Evolutionary conservation across 2,113 vertebrate species (phyloP), one percentile per base, ranked within the genome.

Genomic region (Gymnogyps californianus): DNA sequence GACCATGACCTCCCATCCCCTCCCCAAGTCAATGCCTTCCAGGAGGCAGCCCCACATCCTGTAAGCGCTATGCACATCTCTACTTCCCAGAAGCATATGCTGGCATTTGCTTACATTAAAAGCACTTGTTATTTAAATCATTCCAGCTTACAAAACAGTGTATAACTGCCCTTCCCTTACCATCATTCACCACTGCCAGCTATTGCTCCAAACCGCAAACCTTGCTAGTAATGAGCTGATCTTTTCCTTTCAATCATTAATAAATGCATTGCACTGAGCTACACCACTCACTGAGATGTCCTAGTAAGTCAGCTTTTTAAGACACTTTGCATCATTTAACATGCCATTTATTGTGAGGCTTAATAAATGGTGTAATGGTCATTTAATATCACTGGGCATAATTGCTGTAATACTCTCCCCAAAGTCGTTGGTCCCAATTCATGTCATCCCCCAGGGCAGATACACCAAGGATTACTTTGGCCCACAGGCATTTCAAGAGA

Each of bases 31-130:
- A 13, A 52, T 69, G 65, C 67, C 77, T 94, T 95, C 47, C 89
- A 95, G 91, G 47, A 95, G 87, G 69, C 77, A 96, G 89, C 47
- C 21, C 57, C 77, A 61, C 44, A 69, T 94, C 81, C 93, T 93
- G 77, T 40, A 91, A 93, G 77, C 4, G 3, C 57, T 51, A 20
- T 10, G 18, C 65, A 61, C 83, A 38, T 9, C 69, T 78, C 70
- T n/a, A 12, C 74, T 94, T 94, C 74, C 61, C 81, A 92, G 65
- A 83, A 72, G 31, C 49, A 59, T 29, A 20, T 1, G 10, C 10
- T 86, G 29, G 42, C 38, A 52, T 44, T 78, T 64, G 64, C 71
- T 46, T 62, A 31, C 47, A 25, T 31, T 92, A 51, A 36, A 90
- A 93, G 22, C 28, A 52, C 21, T 67, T 28, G 22, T 86, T 81